Base-by-base conservation (phyloP, 1,140 invertebrate species). In the Orius laevigatus region DNA sequence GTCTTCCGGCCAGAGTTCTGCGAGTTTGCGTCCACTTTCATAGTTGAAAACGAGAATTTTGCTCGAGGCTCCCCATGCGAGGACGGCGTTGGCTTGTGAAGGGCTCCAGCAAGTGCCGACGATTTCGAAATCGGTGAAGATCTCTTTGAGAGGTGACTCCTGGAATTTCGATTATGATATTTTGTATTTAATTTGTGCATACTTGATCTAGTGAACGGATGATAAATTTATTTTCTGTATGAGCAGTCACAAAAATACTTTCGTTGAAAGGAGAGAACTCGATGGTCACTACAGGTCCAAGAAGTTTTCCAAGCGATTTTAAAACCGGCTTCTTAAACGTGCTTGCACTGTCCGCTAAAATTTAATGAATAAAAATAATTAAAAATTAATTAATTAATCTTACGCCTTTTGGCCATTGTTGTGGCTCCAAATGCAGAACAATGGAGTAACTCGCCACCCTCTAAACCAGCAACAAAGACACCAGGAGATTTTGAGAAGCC, bases 211-310 rank as follows among this genome's bases (percentile, higher is more conserved):
- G 39, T 18, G 50, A 51, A 38, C 38, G 34, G n/a, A 42, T 16
- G 3, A 20, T 32, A 8, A 51, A 34, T 18, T 46, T 51, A 15
- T 51, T 46, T 10, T 51, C 38, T 8, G 38, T 40, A 39, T 20
- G 36, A 11, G 20, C 20, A 47, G 36, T 42, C 2, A 46, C 19
- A 42, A 41, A 51, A 14, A 51, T 38, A 42, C 47, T 33, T 1
- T 46, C 43, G 45, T 33, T 47, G 40, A 38, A 47, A 14, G 50
- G 50, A 10, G 50, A 51, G 42, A 51, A 51, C 18, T 51, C 43
- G 3, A 51, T 36, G 15, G 25, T 36, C n/a, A 16, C 25, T 5
- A 47, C 44, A n/a, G 33, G 32, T 15, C 44, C 42, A 2, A 25
- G 31, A 11, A 47, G 25, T 20, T 46, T 47, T 2, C 16, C 38